Conservation (phyloP, 2,797 vertebrate species). For the Paramormyrops hopkinsi region DNA sequence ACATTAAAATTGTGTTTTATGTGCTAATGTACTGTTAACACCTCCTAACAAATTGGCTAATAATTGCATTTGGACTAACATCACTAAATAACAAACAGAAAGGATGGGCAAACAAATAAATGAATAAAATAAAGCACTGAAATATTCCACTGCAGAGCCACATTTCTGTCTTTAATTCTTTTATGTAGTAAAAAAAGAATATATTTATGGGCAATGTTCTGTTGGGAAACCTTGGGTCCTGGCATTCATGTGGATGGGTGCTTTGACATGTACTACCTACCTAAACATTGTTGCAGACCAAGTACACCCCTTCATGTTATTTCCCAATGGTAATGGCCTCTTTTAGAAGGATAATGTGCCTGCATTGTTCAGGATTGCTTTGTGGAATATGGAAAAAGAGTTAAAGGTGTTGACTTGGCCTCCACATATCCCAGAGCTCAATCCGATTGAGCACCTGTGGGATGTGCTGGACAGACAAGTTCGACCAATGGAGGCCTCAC, state of each 20-base stretch:
- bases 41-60: slow-evolving; percentile 13
- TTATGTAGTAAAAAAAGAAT: neutral
- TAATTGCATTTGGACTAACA: slow-evolving; percentile 11
- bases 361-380: neutral
- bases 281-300: neutral
- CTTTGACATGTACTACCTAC: neutral
- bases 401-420: neutral
- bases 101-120: neutral
- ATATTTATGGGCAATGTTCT: neutral
- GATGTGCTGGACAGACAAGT: neutral
- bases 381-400: neutral
- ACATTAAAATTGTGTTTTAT: slow-evolving; percentile 16
- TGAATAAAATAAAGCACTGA: slow-evolving; percentile 14
- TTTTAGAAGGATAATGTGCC: neutral
- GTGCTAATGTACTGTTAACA: slow-evolving; percentile 17
- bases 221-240: neutral
- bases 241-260: neutral
- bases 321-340: neutral
- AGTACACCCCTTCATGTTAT: neutral
- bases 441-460: neutral
- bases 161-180: neutral
- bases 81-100: slow-evolving; percentile 3
- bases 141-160: neutral
- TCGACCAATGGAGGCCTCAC: neutral
- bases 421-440: neutral